These are phyloP conservation scores for Ypsolopha scabrella DNA, from an alignment of 2,888 invertebrate species.

Conservation along the genomic window DNA sequence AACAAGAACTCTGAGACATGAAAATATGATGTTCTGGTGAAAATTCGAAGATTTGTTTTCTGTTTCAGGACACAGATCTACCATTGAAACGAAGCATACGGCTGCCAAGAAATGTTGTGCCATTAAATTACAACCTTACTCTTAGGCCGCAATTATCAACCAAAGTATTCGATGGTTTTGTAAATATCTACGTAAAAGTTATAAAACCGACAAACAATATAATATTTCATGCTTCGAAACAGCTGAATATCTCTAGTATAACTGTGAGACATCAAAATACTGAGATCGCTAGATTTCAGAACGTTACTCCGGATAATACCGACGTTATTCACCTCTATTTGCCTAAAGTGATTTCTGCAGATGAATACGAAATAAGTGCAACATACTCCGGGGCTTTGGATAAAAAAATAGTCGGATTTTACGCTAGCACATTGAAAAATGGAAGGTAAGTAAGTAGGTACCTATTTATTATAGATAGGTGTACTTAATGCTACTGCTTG, in stretches of 20 bases:
- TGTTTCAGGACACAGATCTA: too few relatives aligned
- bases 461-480: too few relatives aligned
- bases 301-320: slow-evolving; percentile 25
- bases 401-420: slow-evolving; percentile 64
- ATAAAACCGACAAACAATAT: slow-evolving; percentile 50
- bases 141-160: slow-evolving; percentile 73
- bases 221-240: slow-evolving; percentile 70
- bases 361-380: slow-evolving; percentile 45
- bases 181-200: slow-evolving; percentile 56
- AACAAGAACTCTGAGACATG: too few relatives aligned
- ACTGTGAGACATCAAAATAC: slow-evolving; percentile 19
- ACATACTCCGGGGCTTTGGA: slow-evolving; percentile 64
- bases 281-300: slow-evolving; percentile 16
- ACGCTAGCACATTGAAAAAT: slow-evolving; percentile 66
- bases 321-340: slow-evolving; percentile 48
- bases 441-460: slow-evolving; percentile 35
- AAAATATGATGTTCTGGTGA: too few relatives aligned
- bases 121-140: slow-evolving; percentile 75
- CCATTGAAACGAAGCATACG: slow-evolving; percentile 9
- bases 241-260: slow-evolving; percentile 54
- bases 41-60: not conserved
- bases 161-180: slow-evolving; percentile 69
- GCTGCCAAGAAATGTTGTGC: slow-evolving; percentile 70
- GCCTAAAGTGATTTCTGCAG: slow-evolving; percentile 24
- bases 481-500: too few relatives aligned